phyloP scores from a whole-genome alignment of 2,888 invertebrate species.

The Seira musarum region DNA sequence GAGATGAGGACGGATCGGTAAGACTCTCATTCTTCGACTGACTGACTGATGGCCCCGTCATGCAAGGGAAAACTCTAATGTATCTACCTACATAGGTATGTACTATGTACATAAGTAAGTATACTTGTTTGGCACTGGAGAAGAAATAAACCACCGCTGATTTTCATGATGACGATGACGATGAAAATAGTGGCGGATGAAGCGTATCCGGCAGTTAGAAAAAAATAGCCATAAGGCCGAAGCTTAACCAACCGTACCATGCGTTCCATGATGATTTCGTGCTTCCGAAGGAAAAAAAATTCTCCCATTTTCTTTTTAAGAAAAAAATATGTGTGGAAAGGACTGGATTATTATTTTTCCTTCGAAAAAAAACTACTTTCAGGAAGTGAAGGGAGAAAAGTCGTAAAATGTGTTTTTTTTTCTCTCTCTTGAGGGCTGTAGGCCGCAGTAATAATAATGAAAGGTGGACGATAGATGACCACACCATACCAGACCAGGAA shows the following conservation, averaged over 20 bases:
- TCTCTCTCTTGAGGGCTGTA: too few relatives aligned
- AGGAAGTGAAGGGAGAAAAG: slow-evolving; percentile 21
- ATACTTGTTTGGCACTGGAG: too few relatives aligned
- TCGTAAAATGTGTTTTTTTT: slow-evolving; percentile 43
- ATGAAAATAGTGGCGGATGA: slow-evolving; percentile 55
- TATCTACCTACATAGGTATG: slow-evolving; percentile 28
- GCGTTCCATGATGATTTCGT: slow-evolving; percentile 46
- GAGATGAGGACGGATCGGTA: slow-evolving; percentile 45
- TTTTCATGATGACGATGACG: slow-evolving; percentile 49
- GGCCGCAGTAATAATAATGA: slow-evolving; percentile 34
- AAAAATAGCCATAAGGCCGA: slow-evolving; percentile 48
- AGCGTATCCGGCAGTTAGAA: slow-evolving; percentile 63
- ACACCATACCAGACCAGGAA: slow-evolving; percentile 33
- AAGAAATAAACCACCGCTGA: slow-evolving; percentile 28
- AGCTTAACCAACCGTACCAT: slow-evolving; percentile 54
- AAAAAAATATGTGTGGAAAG: slow-evolving; percentile 36
- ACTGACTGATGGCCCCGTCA: slow-evolving; percentile 54
- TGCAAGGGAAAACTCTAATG: slow-evolving; percentile 37
- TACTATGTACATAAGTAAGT: slow-evolving; percentile 34
- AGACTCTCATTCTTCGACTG: slow-evolving; percentile 38
- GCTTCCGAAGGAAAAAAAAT: neutral
- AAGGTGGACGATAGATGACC: slow-evolving; percentile 52
- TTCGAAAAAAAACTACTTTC: neutral
- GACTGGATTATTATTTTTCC: slow-evolving; percentile 19
- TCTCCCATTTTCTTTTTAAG: slow-evolving; percentile 27